Evolutionary conservation across 2,797 vertebrate species (phyloP).

Genomic region (Vipera ursinii): DNA sequence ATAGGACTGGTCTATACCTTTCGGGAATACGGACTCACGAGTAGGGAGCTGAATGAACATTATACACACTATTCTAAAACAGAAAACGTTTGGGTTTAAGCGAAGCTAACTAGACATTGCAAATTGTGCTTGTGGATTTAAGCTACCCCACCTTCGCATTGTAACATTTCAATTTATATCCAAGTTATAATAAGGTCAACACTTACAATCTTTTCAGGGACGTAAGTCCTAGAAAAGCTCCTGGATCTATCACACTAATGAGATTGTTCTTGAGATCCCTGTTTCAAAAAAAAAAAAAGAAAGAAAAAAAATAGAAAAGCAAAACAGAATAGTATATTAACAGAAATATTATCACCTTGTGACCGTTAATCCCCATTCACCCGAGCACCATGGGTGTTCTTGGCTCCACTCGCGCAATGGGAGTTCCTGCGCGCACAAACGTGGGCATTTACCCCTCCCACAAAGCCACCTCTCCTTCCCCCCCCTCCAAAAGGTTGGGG

Average conservation of each 20-base stretch:
- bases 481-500: no score
- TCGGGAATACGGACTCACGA: no score
- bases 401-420: no score
- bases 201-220: constrained; percentile 96
- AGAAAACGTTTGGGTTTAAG: not conserved
- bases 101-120: not conserved
- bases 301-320: not conserved
- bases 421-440: no score
- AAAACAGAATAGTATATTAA: not conserved
- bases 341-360: not conserved
- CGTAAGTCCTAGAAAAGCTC: constrained; percentile 88
- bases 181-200: constrained; percentile 23
- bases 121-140: not conserved
- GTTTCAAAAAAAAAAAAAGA: constrained; percentile 40
- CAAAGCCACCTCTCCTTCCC: no score
- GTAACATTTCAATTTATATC: not conserved
- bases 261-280: constrained; percentile 96
- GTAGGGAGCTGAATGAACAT: not conserved
- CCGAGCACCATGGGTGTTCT: no score
- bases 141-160: no score
- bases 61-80: not conserved
- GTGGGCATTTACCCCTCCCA: no score
- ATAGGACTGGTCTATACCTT: not conserved
- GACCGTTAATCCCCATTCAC: not conserved
- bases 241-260: constrained; percentile 90